Evolutionary conservation across 2,113 vertebrate species (phyloP), one percentile per base, ranked within the genome.

Genomic region (Hyla sarda): DNA sequence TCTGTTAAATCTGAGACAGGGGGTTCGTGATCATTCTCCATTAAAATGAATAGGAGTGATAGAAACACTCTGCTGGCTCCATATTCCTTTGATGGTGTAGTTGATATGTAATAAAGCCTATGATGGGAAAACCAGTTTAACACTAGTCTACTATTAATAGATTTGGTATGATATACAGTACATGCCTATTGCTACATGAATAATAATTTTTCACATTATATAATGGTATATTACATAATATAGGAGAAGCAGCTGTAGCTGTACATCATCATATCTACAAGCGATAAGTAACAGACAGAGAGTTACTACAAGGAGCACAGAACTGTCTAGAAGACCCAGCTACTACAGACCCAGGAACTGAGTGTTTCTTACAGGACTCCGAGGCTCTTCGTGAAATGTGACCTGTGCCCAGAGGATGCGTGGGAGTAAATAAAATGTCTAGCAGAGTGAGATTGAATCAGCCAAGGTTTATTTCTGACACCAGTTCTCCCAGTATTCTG

Each of bases 381-480:
- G 7, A 34, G 54, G 10, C 58, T 21, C 32, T 84, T 50, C 23
- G 14, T 76, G 83, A 84, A 84, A 84, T 84, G 54, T 76, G 72
- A 76, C 72, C 72, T 76, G 72, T 4, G 37, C n/a, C 56, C 16
- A 37, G 83, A 76, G 72, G 83, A 84, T 84, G 83, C 73, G 83
- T 84, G 52, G 83, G 83, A 76, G 83, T 76, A 50, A 45, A 84
- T 84, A 75, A 76, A 84, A 76, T 84, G 83, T 75, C 83, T 76
- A 84, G 73, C 83, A 84, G 82, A 84, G 82, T 60, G 82, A 84
- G 82, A 75, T 76, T 84, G 82, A 84, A 84, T 84, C 83, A 50
- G 83, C 37, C 72, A 30, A 13, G 45, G 82, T 73, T 83, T 83
- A 83, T 83, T 83, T 83, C 82, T 83, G 82, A 83, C 82, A 72